Evolutionary conservation across 2,797 vertebrate genomes (phyloP).

Genomic region (Lagodon rhomboides): DNA sequence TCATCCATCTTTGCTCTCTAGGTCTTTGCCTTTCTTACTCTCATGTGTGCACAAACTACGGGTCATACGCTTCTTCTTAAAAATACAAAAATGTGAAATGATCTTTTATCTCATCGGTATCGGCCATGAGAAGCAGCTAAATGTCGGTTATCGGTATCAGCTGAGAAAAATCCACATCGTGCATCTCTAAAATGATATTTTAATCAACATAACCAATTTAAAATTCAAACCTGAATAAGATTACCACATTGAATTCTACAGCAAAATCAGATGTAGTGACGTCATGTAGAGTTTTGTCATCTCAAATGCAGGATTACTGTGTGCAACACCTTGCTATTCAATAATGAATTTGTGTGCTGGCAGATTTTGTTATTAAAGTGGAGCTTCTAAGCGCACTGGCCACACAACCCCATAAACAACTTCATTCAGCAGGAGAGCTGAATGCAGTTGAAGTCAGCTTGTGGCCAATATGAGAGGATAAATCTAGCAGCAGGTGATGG

Average conservation of each 20-base stretch:
- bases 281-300: neutral
- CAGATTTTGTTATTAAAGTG: constrained; percentile 41
- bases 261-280: neutral
- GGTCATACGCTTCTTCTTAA: too few species aligned
- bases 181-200: neutral
- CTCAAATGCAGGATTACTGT: constrained; percentile 7
- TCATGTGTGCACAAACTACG: too few species aligned
- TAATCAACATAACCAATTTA: neutral
- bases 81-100: too few species aligned
- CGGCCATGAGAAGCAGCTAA: too few species aligned
- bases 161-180: too few species aligned
- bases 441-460: constrained; percentile 38
- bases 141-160: too few species aligned
- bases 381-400: constrained; percentile 24
- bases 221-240: neutral
- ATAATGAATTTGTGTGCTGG: constrained; percentile 25
- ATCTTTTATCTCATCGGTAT: too few species aligned
- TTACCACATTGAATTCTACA: neutral
- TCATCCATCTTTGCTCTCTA: too few species aligned
- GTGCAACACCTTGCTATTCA: neutral
- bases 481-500: constrained; percentile 35
- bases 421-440: constrained; percentile 32
- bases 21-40: too few species aligned
- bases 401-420: constrained; percentile 36
- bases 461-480: constrained; percentile 39